A percentile compares a stretch with the other conserved stretches of the same genome.
Conservation (phyloP, 1,140 invertebrate species). For the Harpegnathos saltator region DNA sequence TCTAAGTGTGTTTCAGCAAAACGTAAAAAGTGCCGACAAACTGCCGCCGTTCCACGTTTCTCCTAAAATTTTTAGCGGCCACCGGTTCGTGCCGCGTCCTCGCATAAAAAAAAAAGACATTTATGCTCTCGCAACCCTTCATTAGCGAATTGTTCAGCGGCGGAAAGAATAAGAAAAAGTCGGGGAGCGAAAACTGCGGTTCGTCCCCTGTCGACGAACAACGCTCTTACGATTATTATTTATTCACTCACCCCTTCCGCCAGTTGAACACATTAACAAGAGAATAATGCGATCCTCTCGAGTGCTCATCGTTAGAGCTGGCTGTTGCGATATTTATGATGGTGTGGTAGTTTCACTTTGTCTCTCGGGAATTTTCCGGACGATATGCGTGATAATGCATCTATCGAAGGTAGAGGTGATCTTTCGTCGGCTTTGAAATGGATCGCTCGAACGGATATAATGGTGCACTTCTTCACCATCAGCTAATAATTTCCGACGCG, state of each 20-base stretch:
- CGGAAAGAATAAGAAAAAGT: neutral
- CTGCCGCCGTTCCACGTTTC: neutral
- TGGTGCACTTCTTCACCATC: neutral
- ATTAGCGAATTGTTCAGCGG: neutral
- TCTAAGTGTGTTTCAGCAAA: neutral
- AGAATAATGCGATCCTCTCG: neutral
- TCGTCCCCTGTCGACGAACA: neutral
- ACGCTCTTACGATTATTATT: neutral
- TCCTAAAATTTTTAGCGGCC: slow-evolving; percentile 9
- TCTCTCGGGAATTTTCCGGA: neutral
- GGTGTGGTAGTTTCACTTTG: neutral
- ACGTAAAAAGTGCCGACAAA: slow-evolving; percentile 19
- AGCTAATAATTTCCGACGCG: neutral
- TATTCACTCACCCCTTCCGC: slow-evolving; percentile 14
- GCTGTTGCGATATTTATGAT: slow-evolving; percentile 9
- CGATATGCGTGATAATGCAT: neutral
- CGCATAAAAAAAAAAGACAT: neutral
- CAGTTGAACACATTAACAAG: slow-evolving; percentile 14
- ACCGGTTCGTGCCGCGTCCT: no score
- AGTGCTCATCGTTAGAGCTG: neutral
- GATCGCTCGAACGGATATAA: slow-evolving; percentile 6
- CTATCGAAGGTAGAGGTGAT: neutral
- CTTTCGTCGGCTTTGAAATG: neutral
- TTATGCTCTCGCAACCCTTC: neutral
- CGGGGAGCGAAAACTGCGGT: neutral